A percentile compares a stretch with the other conserved stretches of the same genome.
Evolutionary conservation across 1,140 invertebrate species (phyloP).

Genomic region (Orussus abietinus): DNA sequence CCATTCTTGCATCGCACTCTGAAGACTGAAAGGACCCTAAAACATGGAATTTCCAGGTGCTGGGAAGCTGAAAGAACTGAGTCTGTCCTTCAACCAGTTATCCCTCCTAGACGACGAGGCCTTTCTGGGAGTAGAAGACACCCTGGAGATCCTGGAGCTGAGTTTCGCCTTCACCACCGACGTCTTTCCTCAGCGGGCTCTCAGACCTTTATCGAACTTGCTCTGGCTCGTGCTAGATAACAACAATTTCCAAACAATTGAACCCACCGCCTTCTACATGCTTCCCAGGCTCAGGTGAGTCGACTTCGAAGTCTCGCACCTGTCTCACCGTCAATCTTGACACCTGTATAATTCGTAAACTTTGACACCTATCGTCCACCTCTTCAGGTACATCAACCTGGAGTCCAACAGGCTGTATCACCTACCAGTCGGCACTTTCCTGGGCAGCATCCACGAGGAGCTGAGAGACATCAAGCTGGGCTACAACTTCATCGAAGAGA

Average conservation of each 20-base stretch:
- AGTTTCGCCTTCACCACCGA: slow-evolving; percentile 80
- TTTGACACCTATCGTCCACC: no score
- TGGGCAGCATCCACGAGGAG: slow-evolving; percentile 65
- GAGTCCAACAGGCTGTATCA: slow-evolving; percentile 75
- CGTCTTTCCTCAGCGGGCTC: slow-evolving; percentile 69
- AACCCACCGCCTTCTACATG: slow-evolving; percentile 59
- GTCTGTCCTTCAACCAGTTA: slow-evolving; percentile 84
- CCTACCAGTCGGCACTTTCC: slow-evolving; percentile 63
- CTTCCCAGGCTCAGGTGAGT: no score
- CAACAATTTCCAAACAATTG: slow-evolving; percentile 74
- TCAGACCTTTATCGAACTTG: slow-evolving; percentile 67
- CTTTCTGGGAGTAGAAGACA: slow-evolving; percentile 68
- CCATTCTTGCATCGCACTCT: no score
- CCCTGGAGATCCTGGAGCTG: slow-evolving; percentile 78
- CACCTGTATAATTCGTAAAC: no score
- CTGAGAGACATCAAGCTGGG: slow-evolving; percentile 68
- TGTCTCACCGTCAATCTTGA: no score
- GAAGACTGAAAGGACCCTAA: no score
- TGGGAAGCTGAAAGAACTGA: slow-evolving; percentile 75
- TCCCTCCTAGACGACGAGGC: slow-evolving; percentile 71
- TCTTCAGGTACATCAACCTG: slow-evolving; percentile 79
- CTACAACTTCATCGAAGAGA: slow-evolving; percentile 67
- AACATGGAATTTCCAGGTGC: no score
- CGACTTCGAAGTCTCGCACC: no score
- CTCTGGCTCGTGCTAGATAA: slow-evolving; percentile 85